These are phyloP conservation scores for Dendrolimus punctatus DNA, from an alignment of 1,140 invertebrate genomes.

Conservation along the genomic window DNA sequence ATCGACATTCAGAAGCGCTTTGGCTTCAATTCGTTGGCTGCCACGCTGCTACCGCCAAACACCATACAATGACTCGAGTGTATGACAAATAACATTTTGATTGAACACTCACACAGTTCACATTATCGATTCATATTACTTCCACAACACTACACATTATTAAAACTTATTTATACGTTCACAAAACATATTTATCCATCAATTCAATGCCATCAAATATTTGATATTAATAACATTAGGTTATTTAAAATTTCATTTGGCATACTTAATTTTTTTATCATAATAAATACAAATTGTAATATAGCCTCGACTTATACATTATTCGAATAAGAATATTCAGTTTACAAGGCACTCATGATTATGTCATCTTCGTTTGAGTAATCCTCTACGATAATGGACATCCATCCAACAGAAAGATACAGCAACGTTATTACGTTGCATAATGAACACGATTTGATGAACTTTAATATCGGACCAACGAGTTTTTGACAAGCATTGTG, in stretches of 20 bases:
- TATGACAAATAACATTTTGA: conserved; percentile 69
- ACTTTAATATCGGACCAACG: conserved; percentile 52
- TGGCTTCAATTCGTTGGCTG: conserved; percentile 55
- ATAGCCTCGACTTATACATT: too few species aligned
- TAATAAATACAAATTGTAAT: neutral
- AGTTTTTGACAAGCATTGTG: conserved; percentile 36
- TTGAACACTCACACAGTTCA: conserved; percentile 34
- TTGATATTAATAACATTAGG: too few species aligned
- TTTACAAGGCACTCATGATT: neutral
- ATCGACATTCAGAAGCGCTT: conserved; percentile 68
- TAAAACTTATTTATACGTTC: neutral
- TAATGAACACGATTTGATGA: conserved; percentile 60
- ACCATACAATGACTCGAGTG: conserved; percentile 62
- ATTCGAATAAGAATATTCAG: too few species aligned
- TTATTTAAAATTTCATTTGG: too few species aligned
- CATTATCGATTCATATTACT: neutral
- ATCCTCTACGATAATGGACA: conserved; percentile 39
- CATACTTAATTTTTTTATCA: neutral
- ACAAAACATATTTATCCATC: too few species aligned
- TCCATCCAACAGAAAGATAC: conserved; percentile 42
- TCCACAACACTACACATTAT: neutral
- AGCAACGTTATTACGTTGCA: conserved; percentile 54
- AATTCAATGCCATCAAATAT: too few species aligned
- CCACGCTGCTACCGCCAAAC: conserved; percentile 51
- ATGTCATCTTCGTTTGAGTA: conserved; percentile 4